phyloP scores from a whole-genome alignment of 1,140 invertebrate species.

The roundworm (Caenorhabditis elegans) region WBcel235 BX284604.4:12565001-12565500 shows the following conservation, averaged over 20 bases:
- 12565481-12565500: neutral
- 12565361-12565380: neutral
- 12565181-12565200: slow-evolving; percentile 72
- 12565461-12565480: neutral
- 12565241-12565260: slow-evolving; percentile 67
- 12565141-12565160: slow-evolving; percentile 76
- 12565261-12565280: slow-evolving; percentile 65
- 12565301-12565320: slow-evolving; percentile 66
- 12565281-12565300: slow-evolving; percentile 63
- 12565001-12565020: no score
- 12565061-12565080: no score
- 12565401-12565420: neutral
- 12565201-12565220: slow-evolving; percentile 62
- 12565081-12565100: no score
- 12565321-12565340: slow-evolving; percentile 6
- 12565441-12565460: neutral
- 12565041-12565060: no score
- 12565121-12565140: no score
- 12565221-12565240: slow-evolving; percentile 64
- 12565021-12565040: no score
- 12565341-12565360: neutral
- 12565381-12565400: neutral
- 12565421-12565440: neutral
- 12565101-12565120: no score
- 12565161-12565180: slow-evolving; percentile 84